Percentiles rank a stretch among this genome's conserved stretches.
These are phyloP conservation scores for Macropus fuliginosus DNA, from an alignment of 2,797 vertebrate species.

Conservation along the genomic window DNA sequence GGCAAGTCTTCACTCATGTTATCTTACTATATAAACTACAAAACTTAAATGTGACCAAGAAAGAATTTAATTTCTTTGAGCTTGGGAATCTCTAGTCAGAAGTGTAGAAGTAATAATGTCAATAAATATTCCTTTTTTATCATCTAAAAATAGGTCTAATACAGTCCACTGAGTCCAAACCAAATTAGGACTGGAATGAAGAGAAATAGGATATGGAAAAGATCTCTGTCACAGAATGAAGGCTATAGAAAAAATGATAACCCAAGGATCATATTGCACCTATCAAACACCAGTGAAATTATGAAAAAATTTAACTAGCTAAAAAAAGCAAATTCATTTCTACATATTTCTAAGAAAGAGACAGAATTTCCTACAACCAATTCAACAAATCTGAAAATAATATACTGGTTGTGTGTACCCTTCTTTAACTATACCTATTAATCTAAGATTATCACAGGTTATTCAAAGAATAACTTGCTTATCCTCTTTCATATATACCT, in stretches of 20 bases:
- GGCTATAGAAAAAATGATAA: conserved; percentile 27
- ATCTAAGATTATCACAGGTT: neutral
- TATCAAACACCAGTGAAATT: neutral
- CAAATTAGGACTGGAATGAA: neutral
- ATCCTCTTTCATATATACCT: conserved; percentile 53
- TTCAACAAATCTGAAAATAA: conserved; percentile 47
- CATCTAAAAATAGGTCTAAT: neutral
- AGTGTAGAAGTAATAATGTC: neutral
- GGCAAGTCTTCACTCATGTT: neutral
- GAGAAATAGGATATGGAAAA: neutral
- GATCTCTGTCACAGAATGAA: neutral
- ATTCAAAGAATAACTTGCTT: conserved; percentile 41
- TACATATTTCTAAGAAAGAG: neutral
- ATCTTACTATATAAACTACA: neutral
- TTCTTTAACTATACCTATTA: neutral
- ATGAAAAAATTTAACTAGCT: neutral
- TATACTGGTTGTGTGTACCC: conserved; percentile 24
- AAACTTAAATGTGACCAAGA: neutral
- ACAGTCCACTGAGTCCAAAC: neutral
- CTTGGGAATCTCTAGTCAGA: neutral
- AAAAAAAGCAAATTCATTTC: conserved; percentile 12
- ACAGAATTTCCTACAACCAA: conserved; percentile 35
- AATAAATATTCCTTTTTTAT: neutral
- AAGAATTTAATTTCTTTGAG: neutral
- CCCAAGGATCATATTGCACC: neutral